A percentile compares a stretch with the other conserved stretches of the same genome.
phyloP scores from a whole-genome alignment of 2,113 vertebrate species.

The Balaenoptera acutorostrata region DNA sequence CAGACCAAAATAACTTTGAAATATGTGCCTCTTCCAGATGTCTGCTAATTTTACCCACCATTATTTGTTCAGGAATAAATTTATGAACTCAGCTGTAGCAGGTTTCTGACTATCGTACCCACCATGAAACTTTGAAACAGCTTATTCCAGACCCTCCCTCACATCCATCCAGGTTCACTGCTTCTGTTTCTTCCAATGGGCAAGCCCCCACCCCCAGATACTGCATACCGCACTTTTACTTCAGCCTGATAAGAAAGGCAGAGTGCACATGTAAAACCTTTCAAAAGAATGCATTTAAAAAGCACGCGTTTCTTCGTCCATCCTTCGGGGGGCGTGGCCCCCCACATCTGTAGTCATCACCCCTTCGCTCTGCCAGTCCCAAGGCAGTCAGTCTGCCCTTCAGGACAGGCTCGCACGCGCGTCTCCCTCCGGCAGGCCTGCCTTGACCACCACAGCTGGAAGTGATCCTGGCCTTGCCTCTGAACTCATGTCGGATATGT shows the following conservation, averaged over 20 bases:
- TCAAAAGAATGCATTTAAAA: neutral
- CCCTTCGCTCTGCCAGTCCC: neutral
- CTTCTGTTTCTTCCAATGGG: neutral
- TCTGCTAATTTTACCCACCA: slow-evolving; percentile 83
- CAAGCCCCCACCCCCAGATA: neutral
- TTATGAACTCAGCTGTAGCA: slow-evolving; percentile 63
- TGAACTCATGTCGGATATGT: slow-evolving; percentile 60
- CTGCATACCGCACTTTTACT: neutral
- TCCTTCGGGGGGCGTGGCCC: neutral
- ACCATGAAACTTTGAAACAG: slow-evolving; percentile 63
- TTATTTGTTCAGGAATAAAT: slow-evolving; percentile 80
- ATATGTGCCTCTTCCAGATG: slow-evolving; percentile 84
- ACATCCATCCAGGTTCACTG: neutral
- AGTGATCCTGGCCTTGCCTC: slow-evolving; percentile 56
- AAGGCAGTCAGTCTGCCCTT: neutral
- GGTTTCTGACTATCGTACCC: slow-evolving; percentile 57
- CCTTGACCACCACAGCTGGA: slow-evolving; percentile 52
- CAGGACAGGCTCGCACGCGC: rapidly evolving
- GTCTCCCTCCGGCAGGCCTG: neutral
- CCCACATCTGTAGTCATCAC: neutral
- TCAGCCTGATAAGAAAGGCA: slow-evolving; percentile 42
- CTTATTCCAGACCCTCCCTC: slow-evolving; percentile 59
- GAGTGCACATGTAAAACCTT: slow-evolving; percentile 16
- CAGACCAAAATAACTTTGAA: slow-evolving; percentile 84
- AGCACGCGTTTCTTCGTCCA: neutral